Evolutionary conservation across 2,888 invertebrate species (phyloP).

Genomic region (Drosophila anomalata): DNA sequence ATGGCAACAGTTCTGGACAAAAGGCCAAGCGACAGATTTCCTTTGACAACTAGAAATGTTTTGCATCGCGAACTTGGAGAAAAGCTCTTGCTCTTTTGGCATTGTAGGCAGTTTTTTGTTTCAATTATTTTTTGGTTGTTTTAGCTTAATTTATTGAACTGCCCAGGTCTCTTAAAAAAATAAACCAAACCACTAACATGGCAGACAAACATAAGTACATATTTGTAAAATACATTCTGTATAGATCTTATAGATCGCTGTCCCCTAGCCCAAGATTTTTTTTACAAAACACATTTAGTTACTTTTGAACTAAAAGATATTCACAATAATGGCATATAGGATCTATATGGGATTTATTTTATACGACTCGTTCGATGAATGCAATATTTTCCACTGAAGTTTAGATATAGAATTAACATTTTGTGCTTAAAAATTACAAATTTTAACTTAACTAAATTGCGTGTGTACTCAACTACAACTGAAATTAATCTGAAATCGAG

Average conservation of each 20-base stretch:
- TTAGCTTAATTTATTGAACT: constrained; percentile 64
- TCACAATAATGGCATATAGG: constrained; percentile 9
- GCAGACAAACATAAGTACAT: constrained; percentile 31
- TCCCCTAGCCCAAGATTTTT: neutral
- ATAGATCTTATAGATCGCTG: constrained; percentile 34
- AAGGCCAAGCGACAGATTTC: constrained; percentile 86
- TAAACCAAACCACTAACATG: constrained; percentile 2
- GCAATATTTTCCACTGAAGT: constrained; percentile 66
- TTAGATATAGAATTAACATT: constrained; percentile 25
- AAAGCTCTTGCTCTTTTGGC: neutral
- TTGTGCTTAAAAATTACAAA: constrained; percentile 47
- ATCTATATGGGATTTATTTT: constrained; percentile 41
- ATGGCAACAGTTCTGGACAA: constrained; percentile 71
- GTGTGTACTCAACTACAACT: constrained; percentile 51
- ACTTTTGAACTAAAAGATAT: constrained; percentile 12
- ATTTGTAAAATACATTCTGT: constrained; percentile 32
- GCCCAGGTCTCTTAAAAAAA: constrained; percentile 16
- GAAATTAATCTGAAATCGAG: constrained; percentile 25
- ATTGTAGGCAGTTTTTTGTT: constrained; percentile 21
- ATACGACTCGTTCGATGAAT: constrained; percentile 43
- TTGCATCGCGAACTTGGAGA: constrained; percentile 16
- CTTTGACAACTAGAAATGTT: constrained; percentile 85
- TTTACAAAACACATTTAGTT: constrained; percentile 23
- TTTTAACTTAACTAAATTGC: constrained; percentile 32
- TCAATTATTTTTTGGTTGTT: constrained; percentile 48